These are phyloP conservation scores for Motacilla alba DNA, from an alignment of 2,113 vertebrate species.

Conservation along the genomic window DNA sequence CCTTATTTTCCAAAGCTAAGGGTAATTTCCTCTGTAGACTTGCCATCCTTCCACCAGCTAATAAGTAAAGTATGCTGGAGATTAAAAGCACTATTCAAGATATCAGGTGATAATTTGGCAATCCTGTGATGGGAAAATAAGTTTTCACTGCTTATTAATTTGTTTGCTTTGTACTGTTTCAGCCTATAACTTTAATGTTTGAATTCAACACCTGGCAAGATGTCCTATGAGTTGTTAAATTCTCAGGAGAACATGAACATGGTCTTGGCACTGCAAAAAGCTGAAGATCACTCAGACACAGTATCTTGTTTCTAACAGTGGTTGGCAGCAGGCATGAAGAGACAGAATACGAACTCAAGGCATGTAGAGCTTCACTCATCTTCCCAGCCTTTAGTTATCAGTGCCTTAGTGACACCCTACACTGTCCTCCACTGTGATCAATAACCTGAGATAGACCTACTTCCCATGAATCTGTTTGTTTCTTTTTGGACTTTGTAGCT, in stretches of 20 bases:
- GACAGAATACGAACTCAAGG: not conserved
- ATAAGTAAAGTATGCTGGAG: slow-evolving; percentile 16
- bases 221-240: not conserved
- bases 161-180: not conserved
- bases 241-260: not conserved
- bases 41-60: not conserved
- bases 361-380: not conserved
- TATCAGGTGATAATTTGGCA: slow-evolving; percentile 48
- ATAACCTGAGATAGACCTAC: not conserved
- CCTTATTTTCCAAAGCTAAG: slow-evolving; percentile 50
- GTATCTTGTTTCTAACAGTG: not conserved
- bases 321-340: not conserved
- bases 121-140: not conserved
- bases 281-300: not conserved
- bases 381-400: not conserved
- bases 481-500: not conserved
- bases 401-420: not conserved
- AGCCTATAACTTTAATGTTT: not conserved
- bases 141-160: slow-evolving; percentile 19
- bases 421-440: not conserved
- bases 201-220: not conserved
- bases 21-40: slow-evolving; percentile 11
- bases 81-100: slow-evolving; percentile 31
- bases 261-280: not conserved
- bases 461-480: not conserved